These are phyloP conservation scores for Platycheirus albimanus DNA, from an alignment of 2,888 invertebrate species.

Conservation along the genomic window DNA sequence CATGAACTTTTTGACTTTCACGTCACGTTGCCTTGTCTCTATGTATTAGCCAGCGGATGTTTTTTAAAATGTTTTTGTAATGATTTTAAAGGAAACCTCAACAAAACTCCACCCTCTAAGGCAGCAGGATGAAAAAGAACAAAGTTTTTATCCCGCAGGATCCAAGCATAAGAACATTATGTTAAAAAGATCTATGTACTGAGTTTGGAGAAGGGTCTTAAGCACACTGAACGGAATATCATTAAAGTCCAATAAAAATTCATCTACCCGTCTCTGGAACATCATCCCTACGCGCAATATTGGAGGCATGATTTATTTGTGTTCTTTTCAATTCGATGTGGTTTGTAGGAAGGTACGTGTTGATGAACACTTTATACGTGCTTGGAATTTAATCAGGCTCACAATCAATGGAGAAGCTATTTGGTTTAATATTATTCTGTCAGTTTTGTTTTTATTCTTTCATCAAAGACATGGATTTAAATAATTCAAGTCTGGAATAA, in stretches of 20 bases:
- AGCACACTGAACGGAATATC: constrained; percentile 53
- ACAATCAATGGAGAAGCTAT: not conserved
- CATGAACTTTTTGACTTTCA: constrained; percentile 35
- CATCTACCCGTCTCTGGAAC: constrained; percentile 33
- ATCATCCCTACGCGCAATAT: constrained; percentile 14
- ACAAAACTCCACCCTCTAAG: not conserved
- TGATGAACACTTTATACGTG: constrained; percentile 73
- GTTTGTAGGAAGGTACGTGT: constrained; percentile 60
- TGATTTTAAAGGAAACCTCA: constrained; percentile 30
- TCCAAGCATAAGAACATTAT: constrained; percentile 1
- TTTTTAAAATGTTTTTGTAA: constrained; percentile 47
- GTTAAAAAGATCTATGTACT: constrained; percentile 16
- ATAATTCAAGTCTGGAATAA: constrained; percentile 50
- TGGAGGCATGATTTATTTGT: constrained; percentile 14
- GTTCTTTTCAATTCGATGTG: constrained; percentile 50
- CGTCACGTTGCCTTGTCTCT: constrained; percentile 37
- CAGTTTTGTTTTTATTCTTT: constrained; percentile 30
- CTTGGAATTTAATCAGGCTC: constrained; percentile 33
- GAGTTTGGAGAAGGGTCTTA: constrained; percentile 22
- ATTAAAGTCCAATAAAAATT: constrained; percentile 62
- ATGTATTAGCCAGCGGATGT: constrained; percentile 55
- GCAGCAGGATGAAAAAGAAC: not conserved
- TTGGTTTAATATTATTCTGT: constrained; percentile 34
- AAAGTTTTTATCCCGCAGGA: not conserved
- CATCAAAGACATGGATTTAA: constrained; percentile 34